These are phyloP conservation scores for Pardalotus punctatus DNA, from an alignment of 2,113 vertebrate species.

Conservation along the genomic window DNA sequence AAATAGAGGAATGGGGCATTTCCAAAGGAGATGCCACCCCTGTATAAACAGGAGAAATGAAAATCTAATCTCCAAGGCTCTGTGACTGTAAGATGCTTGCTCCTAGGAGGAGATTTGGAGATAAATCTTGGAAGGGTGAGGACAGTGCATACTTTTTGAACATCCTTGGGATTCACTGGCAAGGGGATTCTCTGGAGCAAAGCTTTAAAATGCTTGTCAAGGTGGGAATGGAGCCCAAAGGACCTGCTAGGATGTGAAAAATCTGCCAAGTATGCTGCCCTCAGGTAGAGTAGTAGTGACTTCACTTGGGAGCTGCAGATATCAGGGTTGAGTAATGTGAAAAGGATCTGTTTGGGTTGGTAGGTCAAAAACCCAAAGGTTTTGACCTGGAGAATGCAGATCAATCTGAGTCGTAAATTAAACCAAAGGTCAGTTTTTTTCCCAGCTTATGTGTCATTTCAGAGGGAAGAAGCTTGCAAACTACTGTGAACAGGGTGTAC, in stretches of 20 bases:
- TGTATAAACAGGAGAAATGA: neutral
- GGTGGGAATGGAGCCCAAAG: neutral
- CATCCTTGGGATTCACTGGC: neutral
- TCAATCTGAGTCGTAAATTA: neutral
- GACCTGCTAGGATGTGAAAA: neutral
- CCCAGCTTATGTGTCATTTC: neutral
- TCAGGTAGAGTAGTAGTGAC: neutral
- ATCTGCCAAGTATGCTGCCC: neutral
- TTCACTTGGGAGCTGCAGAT: neutral
- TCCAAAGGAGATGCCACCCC: neutral
- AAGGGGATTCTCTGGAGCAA: neutral
- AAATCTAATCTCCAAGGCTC: neutral
- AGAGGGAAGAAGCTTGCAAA: neutral
- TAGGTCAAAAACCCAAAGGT: neutral
- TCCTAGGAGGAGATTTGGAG: neutral
- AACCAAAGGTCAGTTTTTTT: neutral
- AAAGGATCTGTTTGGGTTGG: neutral
- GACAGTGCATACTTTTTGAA: neutral
- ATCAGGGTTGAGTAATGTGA: neutral
- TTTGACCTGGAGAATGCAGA: neutral
- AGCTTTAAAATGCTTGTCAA: neutral
- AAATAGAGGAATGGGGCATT: neutral
- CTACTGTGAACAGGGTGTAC: neutral
- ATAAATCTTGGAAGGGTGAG: neutral
- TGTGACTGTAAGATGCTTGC: neutral